Evolutionary conservation across 2,888 invertebrate species (phyloP).

Genomic region (Stenchaetothrips biformis): DNA sequence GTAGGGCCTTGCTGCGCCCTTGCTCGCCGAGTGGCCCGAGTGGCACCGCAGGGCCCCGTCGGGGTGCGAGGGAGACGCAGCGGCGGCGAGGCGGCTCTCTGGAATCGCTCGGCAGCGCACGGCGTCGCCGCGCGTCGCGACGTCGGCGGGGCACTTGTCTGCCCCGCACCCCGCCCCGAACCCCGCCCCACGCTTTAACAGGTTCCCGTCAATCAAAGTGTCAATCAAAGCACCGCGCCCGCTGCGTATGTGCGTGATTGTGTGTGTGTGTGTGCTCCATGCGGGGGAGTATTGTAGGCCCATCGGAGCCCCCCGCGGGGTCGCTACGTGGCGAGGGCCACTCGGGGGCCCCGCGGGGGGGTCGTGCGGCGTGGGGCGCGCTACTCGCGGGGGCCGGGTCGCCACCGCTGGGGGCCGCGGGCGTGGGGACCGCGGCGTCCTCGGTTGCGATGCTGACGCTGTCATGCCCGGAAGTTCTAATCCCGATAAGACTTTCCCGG

Average conservation of each 20-base stretch:
- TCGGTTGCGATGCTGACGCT: neutral
- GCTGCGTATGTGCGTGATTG: neutral
- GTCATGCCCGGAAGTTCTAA: conserved; percentile 9
- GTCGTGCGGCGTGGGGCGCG: neutral
- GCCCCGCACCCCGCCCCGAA: neutral
- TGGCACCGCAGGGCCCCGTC: too few species aligned
- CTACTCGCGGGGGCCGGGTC: neutral
- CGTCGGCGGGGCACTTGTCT: neutral
- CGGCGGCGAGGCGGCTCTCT: neutral
- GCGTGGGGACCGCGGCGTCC: neutral
- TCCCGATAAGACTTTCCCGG: conserved; percentile 1
- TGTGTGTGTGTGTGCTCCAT: too few species aligned
- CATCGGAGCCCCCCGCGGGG: too few species aligned
- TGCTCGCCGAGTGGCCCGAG: too few species aligned
- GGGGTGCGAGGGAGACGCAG: too few species aligned
- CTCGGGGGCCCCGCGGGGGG: neutral
- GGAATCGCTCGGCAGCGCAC: too few species aligned
- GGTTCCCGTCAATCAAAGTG: conserved; percentile 4
- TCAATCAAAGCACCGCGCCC: neutral
- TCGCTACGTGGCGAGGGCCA: neutral
- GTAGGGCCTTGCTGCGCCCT: too few species aligned
- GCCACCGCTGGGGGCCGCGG: too few species aligned
- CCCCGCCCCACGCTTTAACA: neutral
- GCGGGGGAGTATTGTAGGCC: too few species aligned
- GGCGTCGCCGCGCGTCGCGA: neutral